Percentiles rank a stretch among this genome's conserved stretches.
phyloP scores from a whole-genome alignment of 2,113 vertebrate species.

The Zosterops pallidus region DNA sequence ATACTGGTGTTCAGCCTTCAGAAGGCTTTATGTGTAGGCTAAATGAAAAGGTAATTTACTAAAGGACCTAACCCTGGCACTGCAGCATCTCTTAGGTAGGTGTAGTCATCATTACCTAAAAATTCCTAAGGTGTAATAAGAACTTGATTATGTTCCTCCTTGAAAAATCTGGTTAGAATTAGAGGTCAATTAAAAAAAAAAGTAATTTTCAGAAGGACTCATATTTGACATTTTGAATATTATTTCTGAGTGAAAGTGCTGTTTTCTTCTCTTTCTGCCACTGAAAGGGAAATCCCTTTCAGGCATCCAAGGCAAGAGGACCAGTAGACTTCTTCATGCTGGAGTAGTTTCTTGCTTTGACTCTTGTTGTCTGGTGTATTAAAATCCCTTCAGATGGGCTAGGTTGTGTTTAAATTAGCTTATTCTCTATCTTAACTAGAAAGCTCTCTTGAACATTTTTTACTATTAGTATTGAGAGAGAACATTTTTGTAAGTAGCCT shows the following conservation, averaged over 20 bases:
- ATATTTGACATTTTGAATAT: background rate
- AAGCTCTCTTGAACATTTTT: background rate
- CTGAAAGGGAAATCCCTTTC: background rate
- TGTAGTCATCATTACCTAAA: background rate
- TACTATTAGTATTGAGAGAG: background rate
- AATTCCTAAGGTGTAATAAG: background rate
- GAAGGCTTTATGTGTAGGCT: background rate
- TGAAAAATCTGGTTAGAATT: background rate
- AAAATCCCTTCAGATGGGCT: background rate
- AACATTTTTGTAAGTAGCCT: background rate
- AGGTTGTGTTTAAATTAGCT: background rate
- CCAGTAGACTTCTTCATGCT: background rate
- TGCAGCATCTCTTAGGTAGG: background rate
- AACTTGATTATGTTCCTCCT: background rate
- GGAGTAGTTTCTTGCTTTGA: background rate
- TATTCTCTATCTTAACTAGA: background rate
- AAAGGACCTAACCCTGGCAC: background rate
- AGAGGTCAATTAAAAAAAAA: background rate
- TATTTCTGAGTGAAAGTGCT: background rate
- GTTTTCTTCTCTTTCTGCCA: background rate
- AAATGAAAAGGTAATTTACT: background rate
- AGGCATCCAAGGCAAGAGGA: background rate
- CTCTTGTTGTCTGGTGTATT: background rate
- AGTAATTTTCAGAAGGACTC: background rate
- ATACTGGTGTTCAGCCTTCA: background rate